Evolutionary conservation across 1,140 invertebrate genomes (phyloP), one percentile per base, ranked within the genome.

Genomic region (Macrobrachium rosenbergii): DNA sequence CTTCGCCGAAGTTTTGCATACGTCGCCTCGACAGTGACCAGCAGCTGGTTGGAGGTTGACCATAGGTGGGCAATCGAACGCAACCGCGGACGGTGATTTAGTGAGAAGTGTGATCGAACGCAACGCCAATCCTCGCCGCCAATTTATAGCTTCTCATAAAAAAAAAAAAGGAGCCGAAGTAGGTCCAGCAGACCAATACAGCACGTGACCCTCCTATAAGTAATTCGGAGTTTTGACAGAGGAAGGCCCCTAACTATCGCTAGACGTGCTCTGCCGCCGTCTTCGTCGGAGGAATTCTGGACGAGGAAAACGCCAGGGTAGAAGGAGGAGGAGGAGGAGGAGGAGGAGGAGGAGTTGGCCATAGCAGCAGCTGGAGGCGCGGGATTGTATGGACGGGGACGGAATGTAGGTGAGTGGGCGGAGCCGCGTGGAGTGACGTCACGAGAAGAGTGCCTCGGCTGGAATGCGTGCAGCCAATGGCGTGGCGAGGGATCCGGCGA

Each of bases 351-450:
- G 82, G 82, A 62, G 82, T 62, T 17, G 37, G 58, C 72, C 52
- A 79, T 85, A 85, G 83, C 83, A 85, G 75, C n/a, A 85, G 75
- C n/a, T n/a, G 83, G 83, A 75, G 83, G 83, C 21, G 83, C 75
- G 45, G 58, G 23, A 79, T 78, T 79, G 75, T 79, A 79, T 83
- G 72, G 82, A 83, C 23, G 82, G 37, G 82, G 76, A 43, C 72
- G 82, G 60, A 83, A 85, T 78, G 62, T 79, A 85, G 83, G 83
- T 85, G 75, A 85, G 58, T 62, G 62, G 83, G 83, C 21, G 83
- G 83, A 58, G 83, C 58, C 21, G 16, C 0, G 12, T 23, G 17
- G 19, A 28, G 23, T 79, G 83, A 85, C 83, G 83, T 85, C 75
- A 85, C 63, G 37, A n/a, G 75, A 83, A 11, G 59, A 84, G 62